A percentile compares a stretch with the other conserved stretches of the same genome.
These are phyloP conservation scores for Horisme vitalbata DNA, from an alignment of 2,888 invertebrate species.

Conservation along the genomic window DNA sequence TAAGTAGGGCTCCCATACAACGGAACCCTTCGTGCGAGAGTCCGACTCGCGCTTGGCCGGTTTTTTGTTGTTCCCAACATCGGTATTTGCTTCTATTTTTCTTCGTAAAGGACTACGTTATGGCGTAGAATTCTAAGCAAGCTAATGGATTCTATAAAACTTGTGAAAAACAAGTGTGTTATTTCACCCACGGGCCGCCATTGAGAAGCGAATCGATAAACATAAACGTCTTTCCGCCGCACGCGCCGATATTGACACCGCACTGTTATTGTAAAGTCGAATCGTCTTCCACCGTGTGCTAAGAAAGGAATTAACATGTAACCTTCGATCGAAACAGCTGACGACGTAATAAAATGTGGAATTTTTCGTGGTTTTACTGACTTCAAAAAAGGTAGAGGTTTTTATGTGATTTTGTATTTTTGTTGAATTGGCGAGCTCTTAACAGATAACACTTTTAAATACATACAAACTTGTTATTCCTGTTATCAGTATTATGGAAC, in stretches of 20 bases:
- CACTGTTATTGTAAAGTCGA: constrained; percentile 30
- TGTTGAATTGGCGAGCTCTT: not conserved
- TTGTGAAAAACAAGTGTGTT: constrained; percentile 19
- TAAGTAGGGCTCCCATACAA: no score
- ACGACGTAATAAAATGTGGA: constrained; percentile 12
- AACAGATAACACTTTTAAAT: not conserved
- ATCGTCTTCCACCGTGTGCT: not conserved
- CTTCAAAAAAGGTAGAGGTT: no score
- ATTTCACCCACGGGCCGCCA: constrained; percentile 22
- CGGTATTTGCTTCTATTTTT: no score
- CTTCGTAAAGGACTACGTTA: no score
- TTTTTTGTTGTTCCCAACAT: no score
- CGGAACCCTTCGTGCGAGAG: no score
- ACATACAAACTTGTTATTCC: not conserved
- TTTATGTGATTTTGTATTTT: no score
- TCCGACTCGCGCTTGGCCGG: no score
- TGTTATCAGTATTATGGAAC: not conserved
- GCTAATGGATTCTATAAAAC: no score
- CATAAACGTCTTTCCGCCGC: constrained; percentile 26
- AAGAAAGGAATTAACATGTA: constrained; percentile 1
- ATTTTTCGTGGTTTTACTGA: constrained; percentile 11
- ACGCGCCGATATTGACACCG: constrained; percentile 33
- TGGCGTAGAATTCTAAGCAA: no score
- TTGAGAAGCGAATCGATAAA: constrained; percentile 17
- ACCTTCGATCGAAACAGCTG: constrained; percentile 17